Evolutionary conservation across 2,797 vertebrate species (phyloP).

Genomic region (Sebastes jordani): DNA sequence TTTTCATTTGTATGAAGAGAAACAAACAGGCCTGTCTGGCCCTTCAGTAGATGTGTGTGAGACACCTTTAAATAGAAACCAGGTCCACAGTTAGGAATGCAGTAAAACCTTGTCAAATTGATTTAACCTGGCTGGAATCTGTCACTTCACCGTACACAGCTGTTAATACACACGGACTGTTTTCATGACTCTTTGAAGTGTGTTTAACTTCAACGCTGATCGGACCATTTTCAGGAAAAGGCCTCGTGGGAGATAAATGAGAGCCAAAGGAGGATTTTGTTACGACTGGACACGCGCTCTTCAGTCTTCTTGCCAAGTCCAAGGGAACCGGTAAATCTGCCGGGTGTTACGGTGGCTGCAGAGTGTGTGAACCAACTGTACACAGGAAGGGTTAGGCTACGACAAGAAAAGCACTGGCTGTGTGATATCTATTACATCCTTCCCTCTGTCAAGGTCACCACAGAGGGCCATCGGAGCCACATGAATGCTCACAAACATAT

Average conservation of each 20-base stretch:
- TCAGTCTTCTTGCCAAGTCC: background rate
- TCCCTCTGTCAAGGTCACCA: conserved; percentile 33
- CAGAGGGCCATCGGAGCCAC: background rate
- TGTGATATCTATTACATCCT: conserved; percentile 25
- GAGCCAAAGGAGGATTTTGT: conserved; percentile 19
- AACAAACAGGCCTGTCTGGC: background rate
- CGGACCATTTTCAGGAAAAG: conserved; percentile 36
- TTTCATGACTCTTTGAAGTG: conserved; percentile 58
- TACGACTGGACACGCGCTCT: background rate
- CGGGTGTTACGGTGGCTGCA: background rate
- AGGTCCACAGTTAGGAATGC: conserved; percentile 49
- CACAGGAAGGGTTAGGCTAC: background rate
- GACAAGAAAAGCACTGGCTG: background rate
- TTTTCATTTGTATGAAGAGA: background rate
- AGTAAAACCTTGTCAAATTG: conserved; percentile 58
- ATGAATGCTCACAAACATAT: conserved; percentile 16
- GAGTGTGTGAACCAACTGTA: background rate
- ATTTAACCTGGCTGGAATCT: conserved; percentile 65
- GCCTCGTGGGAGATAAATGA: conserved; percentile 20
- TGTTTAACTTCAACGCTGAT: conserved; percentile 45
- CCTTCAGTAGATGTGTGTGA: background rate
- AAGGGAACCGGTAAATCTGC: background rate
- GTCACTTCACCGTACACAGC: conserved; percentile 50
- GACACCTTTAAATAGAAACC: conserved; percentile 35
- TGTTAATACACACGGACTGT: conserved; percentile 49